A percentile compares a stretch with the other conserved stretches of the same genome.
phyloP scores from a whole-genome alignment of 1,140 invertebrate genomes.

The Nixonia krombeini region DNA sequence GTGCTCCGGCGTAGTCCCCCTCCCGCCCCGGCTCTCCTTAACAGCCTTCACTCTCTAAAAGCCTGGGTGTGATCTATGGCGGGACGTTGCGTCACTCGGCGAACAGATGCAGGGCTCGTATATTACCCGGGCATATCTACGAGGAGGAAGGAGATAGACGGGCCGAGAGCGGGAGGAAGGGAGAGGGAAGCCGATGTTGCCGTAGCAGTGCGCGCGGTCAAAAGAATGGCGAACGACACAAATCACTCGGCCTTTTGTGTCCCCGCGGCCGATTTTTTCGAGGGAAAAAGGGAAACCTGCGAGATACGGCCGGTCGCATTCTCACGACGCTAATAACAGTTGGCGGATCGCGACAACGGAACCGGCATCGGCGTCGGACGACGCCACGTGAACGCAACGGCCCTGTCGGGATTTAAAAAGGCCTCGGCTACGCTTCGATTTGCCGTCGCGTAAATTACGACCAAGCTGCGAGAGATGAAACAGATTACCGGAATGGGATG shows the following conservation, averaged over 20 bases:
- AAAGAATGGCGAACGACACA: conserved; percentile 68
- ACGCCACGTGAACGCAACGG: too few relatives aligned
- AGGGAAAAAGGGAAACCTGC: conserved; percentile 13
- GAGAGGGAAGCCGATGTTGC: conserved; percentile 10
- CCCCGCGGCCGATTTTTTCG: conserved; percentile 47
- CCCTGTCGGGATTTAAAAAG: too few relatives aligned
- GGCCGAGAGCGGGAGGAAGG: conserved; percentile 12
- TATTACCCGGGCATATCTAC: conserved; percentile 69
- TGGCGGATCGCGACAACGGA: neutral
- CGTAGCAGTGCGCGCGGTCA: conserved; percentile 42
- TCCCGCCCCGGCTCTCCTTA: conserved; percentile 56
- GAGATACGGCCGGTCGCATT: conserved; percentile 17
- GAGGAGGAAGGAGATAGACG: conserved; percentile 33
- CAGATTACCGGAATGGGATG: too few relatives aligned
- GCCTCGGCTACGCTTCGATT: too few relatives aligned
- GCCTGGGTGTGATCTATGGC: conserved; percentile 70
- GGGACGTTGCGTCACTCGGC: conserved; percentile 71
- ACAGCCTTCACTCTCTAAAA: conserved; percentile 69
- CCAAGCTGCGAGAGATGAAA: too few relatives aligned
- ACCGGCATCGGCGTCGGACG: too few relatives aligned
- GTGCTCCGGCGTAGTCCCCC: conserved; percentile 10
- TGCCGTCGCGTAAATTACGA: too few relatives aligned
- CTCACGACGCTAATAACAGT: neutral
- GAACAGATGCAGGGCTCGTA: conserved; percentile 73
- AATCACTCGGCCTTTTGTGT: conserved; percentile 68